Evolutionary conservation across 1,140 invertebrate species (phyloP).

Genomic region (Tetraneura akinire): DNA sequence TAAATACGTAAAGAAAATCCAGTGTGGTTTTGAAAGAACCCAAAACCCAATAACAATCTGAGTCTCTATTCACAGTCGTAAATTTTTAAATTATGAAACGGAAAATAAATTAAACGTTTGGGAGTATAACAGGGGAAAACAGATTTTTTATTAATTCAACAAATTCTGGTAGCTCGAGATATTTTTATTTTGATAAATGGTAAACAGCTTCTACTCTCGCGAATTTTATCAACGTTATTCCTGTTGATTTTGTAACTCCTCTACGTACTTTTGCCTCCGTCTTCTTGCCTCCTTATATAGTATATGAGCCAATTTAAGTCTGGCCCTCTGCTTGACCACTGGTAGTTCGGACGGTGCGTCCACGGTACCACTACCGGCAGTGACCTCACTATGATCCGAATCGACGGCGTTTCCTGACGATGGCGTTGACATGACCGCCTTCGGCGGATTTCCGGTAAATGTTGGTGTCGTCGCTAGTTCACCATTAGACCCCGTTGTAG

Average conservation of each 20-base stretch:
- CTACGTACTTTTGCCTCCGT: slow-evolving; percentile 22
- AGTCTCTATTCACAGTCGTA: too few relatives aligned
- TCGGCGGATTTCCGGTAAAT: neutral
- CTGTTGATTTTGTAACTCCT: slow-evolving; percentile 31
- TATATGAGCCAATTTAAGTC: slow-evolving; percentile 23
- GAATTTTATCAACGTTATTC: neutral
- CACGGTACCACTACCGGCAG: neutral
- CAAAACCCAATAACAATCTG: too few relatives aligned
- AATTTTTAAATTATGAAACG: too few relatives aligned
- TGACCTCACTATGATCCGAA: neutral
- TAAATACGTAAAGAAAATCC: too few relatives aligned
- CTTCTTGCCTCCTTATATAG: slow-evolving; percentile 30
- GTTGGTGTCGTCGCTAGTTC: neutral
- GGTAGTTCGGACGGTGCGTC: neutral
- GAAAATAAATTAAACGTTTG: too few relatives aligned
- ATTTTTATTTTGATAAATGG: too few relatives aligned
- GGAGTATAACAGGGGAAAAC: too few relatives aligned
- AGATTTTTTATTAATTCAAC: too few relatives aligned
- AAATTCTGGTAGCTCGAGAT: too few relatives aligned
- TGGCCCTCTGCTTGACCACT: slow-evolving; percentile 10
- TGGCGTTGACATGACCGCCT: neutral
- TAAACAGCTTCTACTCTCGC: too few relatives aligned
- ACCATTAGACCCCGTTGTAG: neutral
- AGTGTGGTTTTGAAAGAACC: too few relatives aligned
- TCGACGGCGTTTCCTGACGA: neutral